Base-by-base conservation (phyloP, 2,113 vertebrate genomes). In the Trichomycterus rosablanca region DNA sequence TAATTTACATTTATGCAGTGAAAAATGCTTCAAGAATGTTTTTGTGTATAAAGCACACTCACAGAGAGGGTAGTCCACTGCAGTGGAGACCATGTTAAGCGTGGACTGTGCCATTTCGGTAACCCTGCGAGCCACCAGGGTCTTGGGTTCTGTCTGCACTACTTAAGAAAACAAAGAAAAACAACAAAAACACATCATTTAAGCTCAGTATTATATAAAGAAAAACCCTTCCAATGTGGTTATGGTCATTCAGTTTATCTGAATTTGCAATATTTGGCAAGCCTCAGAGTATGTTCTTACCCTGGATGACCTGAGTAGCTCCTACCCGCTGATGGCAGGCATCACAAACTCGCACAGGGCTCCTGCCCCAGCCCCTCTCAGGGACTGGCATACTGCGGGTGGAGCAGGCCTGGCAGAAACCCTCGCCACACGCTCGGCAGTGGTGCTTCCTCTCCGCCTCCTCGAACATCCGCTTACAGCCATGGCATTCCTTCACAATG, bases 371-470 rank as follows among this genome's bases (percentile, higher is more conserved):
- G 43, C 89, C 89, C 30, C 83, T 49, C 74, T 89, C 87, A 0
- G 89, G 89, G 11, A 91, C 89, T 0, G 87, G 86, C 86, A 88
- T 87, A 67, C 82, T 84, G 58, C 73, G 79, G 44, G 72, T 81
- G 66, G 89, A 90, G 67, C 89, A 91, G 40, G 73, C 78, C 28
- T 90, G 86, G 56, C 89, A 91, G 80, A 89, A 91, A 2, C 89
- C 89, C 61, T 91, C 87, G 0, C 89, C 89, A 8, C 89, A 91
- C 0, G 82, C 79, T 1, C 89, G 80, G 40, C 89, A 91, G 77
- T 91, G 89, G 63, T 91, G 89, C 64, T 88, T 91, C 74, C 84
- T 81, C 57, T 91, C 89, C 0, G 76, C 76, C 61, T 85, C 79
- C 59, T 77, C 78, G 12, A 91, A 91, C 30, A 39, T 26, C 42